Evolutionary conservation across 2,113 vertebrate genomes (phyloP).

Genomic region (Amblyopsis rosae): DNA sequence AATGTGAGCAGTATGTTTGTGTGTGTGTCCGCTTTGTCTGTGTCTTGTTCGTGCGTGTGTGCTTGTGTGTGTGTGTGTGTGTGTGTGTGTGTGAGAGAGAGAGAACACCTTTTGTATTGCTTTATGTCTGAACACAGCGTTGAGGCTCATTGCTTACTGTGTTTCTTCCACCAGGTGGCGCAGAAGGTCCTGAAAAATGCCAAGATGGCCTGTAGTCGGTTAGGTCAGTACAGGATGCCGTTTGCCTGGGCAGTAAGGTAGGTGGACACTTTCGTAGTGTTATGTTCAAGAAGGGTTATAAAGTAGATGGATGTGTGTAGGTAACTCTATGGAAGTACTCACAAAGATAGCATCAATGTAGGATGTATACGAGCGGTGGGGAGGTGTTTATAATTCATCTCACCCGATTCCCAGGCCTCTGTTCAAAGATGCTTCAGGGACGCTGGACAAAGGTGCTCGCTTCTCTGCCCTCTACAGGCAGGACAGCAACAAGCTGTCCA

Average conservation of each 20-base stretch:
- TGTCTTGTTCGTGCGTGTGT: neutral
- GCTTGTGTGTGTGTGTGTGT: conserved; percentile 6
- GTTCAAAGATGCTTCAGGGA: conserved; percentile 92
- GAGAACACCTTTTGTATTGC: neutral
- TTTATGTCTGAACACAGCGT: neutral
- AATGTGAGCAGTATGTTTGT: conserved; percentile 28
- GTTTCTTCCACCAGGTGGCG: conserved; percentile 83
- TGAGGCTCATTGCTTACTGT: conserved; percentile 7
- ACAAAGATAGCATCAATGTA: neutral
- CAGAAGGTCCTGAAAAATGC: conserved; percentile 98
- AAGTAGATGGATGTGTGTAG: neutral
- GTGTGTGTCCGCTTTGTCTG: neutral
- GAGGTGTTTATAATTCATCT: conserved; percentile 3
- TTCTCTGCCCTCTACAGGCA: conserved; percentile 96
- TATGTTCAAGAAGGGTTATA: neutral
- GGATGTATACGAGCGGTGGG: neutral
- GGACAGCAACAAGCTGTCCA: conserved; percentile 95
- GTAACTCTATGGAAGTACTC: neutral
- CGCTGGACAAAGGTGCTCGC: conserved; percentile 89
- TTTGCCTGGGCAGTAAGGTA: conserved; percentile 98
- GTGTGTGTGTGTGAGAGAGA: conserved; percentile 11
- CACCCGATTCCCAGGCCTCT: conserved; percentile 77
- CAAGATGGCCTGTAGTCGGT: conserved; percentile 89
- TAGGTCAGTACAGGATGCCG: conserved; percentile 96
- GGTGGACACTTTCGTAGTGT: neutral